A percentile compares a stretch with the other conserved stretches of the same genome.
phyloP scores from a whole-genome alignment of 2,113 vertebrate species.

The Corythoichthys intestinalis region DNA sequence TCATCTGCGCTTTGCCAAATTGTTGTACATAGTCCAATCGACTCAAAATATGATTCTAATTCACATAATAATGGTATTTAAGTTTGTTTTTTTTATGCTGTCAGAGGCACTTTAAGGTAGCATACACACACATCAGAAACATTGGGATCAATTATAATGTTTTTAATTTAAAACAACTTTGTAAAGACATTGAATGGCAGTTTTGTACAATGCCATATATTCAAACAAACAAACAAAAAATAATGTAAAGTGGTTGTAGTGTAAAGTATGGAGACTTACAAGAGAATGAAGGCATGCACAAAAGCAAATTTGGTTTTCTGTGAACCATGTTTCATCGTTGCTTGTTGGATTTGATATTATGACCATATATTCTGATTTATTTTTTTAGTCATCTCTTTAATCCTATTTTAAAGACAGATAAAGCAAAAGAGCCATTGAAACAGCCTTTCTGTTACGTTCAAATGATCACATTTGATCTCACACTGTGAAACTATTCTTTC shows the following conservation, averaged over 20 bases:
- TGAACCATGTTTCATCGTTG: not conserved
- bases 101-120: slow-evolving; percentile 28
- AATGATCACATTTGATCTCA: not conserved
- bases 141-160: slow-evolving; percentile 67
- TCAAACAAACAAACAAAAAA: slow-evolving; percentile 2
- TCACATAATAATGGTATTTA: too few species aligned
- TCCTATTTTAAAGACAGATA: too few species aligned
- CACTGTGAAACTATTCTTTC: not conserved
- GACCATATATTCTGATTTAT: not conserved
- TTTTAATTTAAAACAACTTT: slow-evolving; percentile 79
- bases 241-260: slow-evolving; percentile 55
- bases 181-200: slow-evolving; percentile 79
- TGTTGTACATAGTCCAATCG: too few species aligned
- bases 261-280: slow-evolving; percentile 14
- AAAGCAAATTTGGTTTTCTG: too few species aligned
- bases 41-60: too few species aligned
- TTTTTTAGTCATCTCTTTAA: not conserved
- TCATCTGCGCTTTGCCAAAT: too few species aligned
- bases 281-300: not conserved
- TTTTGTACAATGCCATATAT: slow-evolving; percentile 72
- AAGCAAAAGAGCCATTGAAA: not conserved
- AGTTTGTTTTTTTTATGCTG: too few species aligned
- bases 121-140: slow-evolving; percentile 28
- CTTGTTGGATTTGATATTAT: not conserved
- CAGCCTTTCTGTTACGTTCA: not conserved